Conservation (phyloP, 2,888 invertebrate genomes). For the Trichacis sp. region DNA sequence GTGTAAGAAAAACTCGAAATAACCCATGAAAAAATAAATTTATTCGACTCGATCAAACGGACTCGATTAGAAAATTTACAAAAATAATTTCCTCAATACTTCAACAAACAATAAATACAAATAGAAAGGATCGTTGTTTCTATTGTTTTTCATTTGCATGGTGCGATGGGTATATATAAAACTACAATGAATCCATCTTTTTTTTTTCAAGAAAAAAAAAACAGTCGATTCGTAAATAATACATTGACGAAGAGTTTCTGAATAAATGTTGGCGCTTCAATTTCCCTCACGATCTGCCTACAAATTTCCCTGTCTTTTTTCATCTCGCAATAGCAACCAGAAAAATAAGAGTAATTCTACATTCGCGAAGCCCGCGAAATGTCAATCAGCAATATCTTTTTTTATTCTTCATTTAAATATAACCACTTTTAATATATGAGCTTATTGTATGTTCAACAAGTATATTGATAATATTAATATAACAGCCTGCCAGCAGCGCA, state of each 20-base stretch:
- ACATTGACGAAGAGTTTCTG: too few relatives aligned
- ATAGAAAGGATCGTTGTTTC: neutral
- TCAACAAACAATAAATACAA: neutral
- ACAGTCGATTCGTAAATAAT: too few relatives aligned
- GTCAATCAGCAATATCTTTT: conserved; percentile 55
- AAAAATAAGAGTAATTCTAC: conserved; percentile 45
- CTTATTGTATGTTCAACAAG: conserved; percentile 66
- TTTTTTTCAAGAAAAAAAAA: conserved; percentile 7
- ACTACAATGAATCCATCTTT: neutral
- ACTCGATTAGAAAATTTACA: too few relatives aligned
- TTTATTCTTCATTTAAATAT: conserved; percentile 44
- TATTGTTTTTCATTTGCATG: neutral
- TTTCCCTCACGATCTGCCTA: too few relatives aligned
- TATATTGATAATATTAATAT: conserved; percentile 65
- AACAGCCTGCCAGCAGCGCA: conserved; percentile 69
- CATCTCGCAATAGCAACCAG: conserved; percentile 23
- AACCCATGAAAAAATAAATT: too few relatives aligned
- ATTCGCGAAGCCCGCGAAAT: conserved; percentile 55
- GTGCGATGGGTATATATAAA: neutral
- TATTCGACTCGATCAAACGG: too few relatives aligned
- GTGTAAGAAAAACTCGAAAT: conserved; percentile 31
- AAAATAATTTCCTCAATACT: neutral
- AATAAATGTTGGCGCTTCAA: too few relatives aligned
- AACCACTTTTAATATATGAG: conserved; percentile 59
- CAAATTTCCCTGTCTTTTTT: conserved; percentile 20